A percentile compares a stretch with the other conserved stretches of the same genome.
Evolutionary conservation across 2,797 vertebrate genomes (phyloP).

Genomic region (Diplodus puntazzo): DNA sequence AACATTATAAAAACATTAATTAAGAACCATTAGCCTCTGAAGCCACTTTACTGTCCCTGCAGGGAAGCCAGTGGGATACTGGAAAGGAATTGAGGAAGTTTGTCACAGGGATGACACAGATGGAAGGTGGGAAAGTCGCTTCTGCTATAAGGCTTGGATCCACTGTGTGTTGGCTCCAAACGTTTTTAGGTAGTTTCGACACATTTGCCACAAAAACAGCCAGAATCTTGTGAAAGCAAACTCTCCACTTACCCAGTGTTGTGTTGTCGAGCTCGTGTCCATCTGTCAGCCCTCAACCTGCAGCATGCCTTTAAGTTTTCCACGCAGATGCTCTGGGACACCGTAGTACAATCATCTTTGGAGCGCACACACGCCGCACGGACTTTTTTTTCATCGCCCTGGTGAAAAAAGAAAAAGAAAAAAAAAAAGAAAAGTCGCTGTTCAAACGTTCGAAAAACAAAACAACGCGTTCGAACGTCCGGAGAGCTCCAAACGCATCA

Average conservation of each 20-base stretch:
- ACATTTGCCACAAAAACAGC: background rate
- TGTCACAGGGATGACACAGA: background rate
- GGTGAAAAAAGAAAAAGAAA: no score
- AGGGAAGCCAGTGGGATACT: background rate
- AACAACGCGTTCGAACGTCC: background rate
- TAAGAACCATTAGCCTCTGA: background rate
- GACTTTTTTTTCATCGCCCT: constrained; percentile 48
- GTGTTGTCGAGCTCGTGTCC: constrained; percentile 61
- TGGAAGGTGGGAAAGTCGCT: background rate
- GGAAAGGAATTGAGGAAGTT: constrained; percentile 25
- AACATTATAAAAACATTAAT: constrained; percentile 27
- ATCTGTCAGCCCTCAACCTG: constrained; percentile 53
- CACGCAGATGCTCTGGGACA: constrained; percentile 57
- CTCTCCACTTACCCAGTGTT: constrained; percentile 70
- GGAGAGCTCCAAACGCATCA: background rate
- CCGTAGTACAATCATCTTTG: constrained; percentile 9
- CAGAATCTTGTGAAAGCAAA: background rate
- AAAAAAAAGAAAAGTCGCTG: constrained; percentile 28
- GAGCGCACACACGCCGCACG: constrained; percentile 9
- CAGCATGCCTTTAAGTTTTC: constrained; percentile 70
- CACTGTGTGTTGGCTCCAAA: background rate
- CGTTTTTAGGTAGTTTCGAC: background rate
- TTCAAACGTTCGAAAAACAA: background rate
- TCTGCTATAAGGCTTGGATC: background rate
- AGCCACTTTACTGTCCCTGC: background rate